phyloP scores from a whole-genome alignment of 2,113 vertebrate genomes.

The Chaenocephalus aceratus region DNA sequence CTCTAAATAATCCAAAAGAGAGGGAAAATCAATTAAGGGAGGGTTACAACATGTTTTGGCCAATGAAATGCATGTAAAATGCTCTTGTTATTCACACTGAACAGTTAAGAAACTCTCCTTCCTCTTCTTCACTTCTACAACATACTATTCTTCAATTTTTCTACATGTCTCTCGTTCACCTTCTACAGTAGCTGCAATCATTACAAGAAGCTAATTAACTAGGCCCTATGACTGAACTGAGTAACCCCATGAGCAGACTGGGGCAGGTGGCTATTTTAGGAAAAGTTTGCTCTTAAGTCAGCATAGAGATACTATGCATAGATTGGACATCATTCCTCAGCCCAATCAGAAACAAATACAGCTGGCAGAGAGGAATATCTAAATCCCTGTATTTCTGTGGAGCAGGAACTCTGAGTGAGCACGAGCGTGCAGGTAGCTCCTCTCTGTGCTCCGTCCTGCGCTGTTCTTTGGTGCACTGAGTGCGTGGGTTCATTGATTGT shows the following conservation, averaged over 20 bases:
- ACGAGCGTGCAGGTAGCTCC: slow-evolving; percentile 60
- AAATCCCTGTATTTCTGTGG: slow-evolving; percentile 65
- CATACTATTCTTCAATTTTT: slow-evolving; percentile 8
- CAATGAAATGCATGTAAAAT: neutral
- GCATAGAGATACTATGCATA: slow-evolving; percentile 21
- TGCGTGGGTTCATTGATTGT: slow-evolving; percentile 85
- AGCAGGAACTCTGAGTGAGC: slow-evolving; percentile 57
- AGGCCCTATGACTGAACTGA: slow-evolving; percentile 71
- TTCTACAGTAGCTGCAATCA: slow-evolving; percentile 59
- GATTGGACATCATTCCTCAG: slow-evolving; percentile 20
- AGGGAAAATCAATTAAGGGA: neutral
- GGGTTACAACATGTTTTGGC: neutral
- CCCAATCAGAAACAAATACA: slow-evolving; percentile 17
- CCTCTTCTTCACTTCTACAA: slow-evolving; percentile 14
- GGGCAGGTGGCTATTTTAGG: slow-evolving; percentile 55
- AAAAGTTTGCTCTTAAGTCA: slow-evolving; percentile 25
- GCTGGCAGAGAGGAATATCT: slow-evolving; percentile 12
- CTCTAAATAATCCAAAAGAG: neutral
- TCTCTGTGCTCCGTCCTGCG: slow-evolving; percentile 53
- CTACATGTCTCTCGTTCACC: slow-evolving; percentile 20
- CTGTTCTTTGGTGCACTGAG: slow-evolving; percentile 68
- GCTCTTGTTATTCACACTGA: too few relatives aligned
- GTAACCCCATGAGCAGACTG: slow-evolving; percentile 61
- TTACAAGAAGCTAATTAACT: slow-evolving; percentile 77
- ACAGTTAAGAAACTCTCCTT: too few relatives aligned